Conservation (phyloP, 2,888 invertebrate species). For the Ennomos erosarius region DNA sequence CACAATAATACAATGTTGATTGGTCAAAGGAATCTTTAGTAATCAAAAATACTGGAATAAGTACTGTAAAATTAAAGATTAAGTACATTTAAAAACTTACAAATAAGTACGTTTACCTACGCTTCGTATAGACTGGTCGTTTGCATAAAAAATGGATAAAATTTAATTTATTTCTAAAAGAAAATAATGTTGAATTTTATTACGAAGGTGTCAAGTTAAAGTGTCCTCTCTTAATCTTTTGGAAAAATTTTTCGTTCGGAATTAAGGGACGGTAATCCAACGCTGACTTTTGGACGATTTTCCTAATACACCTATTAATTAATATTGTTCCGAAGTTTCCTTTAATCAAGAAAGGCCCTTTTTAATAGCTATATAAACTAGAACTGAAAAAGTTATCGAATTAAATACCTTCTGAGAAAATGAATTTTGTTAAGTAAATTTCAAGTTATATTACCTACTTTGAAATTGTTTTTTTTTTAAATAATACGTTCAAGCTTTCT, state of each 20-base stretch:
- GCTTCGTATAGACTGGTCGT: slow-evolving; percentile 15
- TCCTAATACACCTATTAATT: slow-evolving; percentile 26
- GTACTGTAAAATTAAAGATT: slow-evolving; percentile 43
- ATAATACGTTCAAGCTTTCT: too few species aligned
- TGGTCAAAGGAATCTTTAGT: too few species aligned
- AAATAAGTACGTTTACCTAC: slow-evolving; percentile 18
- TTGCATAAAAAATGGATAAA: slow-evolving; percentile 23
- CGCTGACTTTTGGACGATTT: slow-evolving; percentile 22
- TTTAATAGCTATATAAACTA: slow-evolving; percentile 21
- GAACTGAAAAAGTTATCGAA: slow-evolving; percentile 8
- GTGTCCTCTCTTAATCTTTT: slow-evolving; percentile 22
- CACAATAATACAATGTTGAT: too few species aligned
- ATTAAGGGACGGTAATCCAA: slow-evolving; percentile 20
- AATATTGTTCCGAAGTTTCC: slow-evolving; percentile 28
- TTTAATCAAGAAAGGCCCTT: slow-evolving; percentile 21
- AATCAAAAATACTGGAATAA: too few species aligned
- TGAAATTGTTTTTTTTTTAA: too few species aligned
- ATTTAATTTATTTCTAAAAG: slow-evolving; percentile 23
- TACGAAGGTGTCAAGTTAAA: slow-evolving; percentile 27
- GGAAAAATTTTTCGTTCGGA: slow-evolving; percentile 16
- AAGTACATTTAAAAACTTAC: slow-evolving; percentile 38
- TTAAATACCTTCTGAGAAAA: slow-evolving; percentile 6
- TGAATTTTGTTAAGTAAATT: too few species aligned
- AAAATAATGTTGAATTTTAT: slow-evolving; percentile 27
- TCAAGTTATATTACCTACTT: too few species aligned